A percentile compares a stretch with the other conserved stretches of the same genome.
Conservation (phyloP, 1,140 invertebrate genomes). For the Macrobrachium rosenbergii region DNA sequence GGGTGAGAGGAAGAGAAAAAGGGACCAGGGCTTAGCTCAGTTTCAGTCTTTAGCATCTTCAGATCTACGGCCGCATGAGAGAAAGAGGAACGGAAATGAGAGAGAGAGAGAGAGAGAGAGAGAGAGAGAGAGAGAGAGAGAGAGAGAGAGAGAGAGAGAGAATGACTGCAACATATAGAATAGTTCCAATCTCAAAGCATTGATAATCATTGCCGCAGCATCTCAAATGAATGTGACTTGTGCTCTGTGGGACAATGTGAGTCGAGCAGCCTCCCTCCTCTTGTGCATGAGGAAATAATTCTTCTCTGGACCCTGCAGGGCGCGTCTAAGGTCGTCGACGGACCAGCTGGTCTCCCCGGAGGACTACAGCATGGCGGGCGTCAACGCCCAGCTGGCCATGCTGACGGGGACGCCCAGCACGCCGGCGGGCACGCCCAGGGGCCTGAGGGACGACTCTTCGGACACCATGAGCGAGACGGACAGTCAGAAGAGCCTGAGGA, state of each 20-base stretch:
- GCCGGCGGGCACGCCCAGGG: conserved; percentile 63
- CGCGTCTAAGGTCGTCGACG: conserved; percentile 59
- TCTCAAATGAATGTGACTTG: too few species aligned
- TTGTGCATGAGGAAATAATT: not conserved
- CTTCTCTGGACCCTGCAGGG: conserved; percentile 45
- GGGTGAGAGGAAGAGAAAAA: too few species aligned
- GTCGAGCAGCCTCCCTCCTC: not conserved
- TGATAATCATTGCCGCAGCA: too few species aligned
- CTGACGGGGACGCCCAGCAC: conserved; percentile 62
- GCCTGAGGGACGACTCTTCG: conserved; percentile 71
- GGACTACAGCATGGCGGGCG: conserved; percentile 48
- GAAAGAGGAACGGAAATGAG: too few species aligned
- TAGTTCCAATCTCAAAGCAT: too few species aligned
- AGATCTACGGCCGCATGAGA: too few species aligned
- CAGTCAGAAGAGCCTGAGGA: conserved; percentile 73
- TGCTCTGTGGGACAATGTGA: too few species aligned
- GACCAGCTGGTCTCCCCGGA: conserved; percentile 64
- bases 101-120: too few species aligned
- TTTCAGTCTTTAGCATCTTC: not conserved
- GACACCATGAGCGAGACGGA: conserved; percentile 74
- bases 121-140: too few species aligned
- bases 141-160: too few species aligned
- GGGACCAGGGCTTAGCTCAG: too few species aligned
- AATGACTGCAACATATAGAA: too few species aligned
- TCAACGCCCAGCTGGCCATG: conserved; percentile 61